phyloP scores from a whole-genome alignment of 2,797 vertebrate genomes.

The Eleutherodactylus coqui region DNA sequence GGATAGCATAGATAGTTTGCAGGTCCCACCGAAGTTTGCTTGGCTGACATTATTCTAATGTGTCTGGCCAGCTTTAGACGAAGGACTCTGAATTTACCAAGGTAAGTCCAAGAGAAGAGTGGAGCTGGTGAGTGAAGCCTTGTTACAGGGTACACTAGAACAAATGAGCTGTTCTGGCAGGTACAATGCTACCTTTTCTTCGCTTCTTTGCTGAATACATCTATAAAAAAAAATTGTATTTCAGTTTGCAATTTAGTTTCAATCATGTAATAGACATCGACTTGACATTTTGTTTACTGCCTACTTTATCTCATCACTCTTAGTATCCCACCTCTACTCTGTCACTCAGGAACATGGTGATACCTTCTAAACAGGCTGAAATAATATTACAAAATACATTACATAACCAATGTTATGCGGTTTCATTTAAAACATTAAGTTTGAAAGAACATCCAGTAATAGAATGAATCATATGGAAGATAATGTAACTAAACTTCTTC shows the following conservation, averaged over 20 bases:
- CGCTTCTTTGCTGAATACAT: background rate
- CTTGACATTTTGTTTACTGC: conserved; percentile 3
- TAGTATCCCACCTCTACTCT: background rate
- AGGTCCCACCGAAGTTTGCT: no score
- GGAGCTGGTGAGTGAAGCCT: no score
- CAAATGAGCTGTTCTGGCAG: no score
- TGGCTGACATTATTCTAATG: no score
- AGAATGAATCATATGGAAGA: background rate
- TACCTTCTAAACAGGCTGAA: background rate
- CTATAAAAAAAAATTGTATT: background rate
- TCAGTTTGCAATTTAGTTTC: background rate
- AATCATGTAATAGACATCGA: background rate
- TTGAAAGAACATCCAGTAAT: background rate
- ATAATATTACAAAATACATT: background rate
- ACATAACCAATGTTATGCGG: background rate
- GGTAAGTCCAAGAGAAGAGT: no score
- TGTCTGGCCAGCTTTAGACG: no score
- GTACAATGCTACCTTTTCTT: background rate
- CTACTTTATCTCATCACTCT: background rate
- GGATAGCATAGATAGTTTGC: no score
- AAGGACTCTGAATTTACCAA: no score
- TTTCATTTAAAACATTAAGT: background rate
- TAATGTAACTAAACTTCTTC: background rate
- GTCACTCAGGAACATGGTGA: background rate
- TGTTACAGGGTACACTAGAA: no score